Percentiles rank a stretch among this genome's conserved stretches.
Conservation (phyloP, 2,113 vertebrate species). For the Willisornis vidua region DNA sequence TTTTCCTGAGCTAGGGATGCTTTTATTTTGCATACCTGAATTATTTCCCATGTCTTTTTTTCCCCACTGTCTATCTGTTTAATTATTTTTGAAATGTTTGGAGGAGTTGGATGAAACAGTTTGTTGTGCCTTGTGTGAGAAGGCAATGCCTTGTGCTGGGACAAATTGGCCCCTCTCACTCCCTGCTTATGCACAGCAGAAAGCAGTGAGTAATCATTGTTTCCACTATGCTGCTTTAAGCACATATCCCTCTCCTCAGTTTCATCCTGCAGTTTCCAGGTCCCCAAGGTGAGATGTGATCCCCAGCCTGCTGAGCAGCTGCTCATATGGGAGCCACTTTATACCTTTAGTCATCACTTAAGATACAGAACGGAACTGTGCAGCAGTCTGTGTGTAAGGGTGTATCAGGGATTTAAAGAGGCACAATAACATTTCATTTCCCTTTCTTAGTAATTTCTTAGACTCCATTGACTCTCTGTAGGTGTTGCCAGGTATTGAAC, state of each 20-base stretch:
- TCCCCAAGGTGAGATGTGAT: background rate
- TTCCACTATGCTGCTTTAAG: background rate
- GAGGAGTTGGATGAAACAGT: background rate
- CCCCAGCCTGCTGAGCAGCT: rapidly evolving
- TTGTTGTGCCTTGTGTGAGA: background rate
- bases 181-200: background rate
- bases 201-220: background rate
- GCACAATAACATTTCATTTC: background rate
- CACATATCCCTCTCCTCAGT: rapidly evolving
- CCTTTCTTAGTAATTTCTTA: background rate
- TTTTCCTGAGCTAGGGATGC: background rate
- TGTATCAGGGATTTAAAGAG: background rate
- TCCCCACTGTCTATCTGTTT: background rate
- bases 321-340: rapidly evolving
- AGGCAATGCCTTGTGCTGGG: background rate
- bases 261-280: background rate
- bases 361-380: background rate
- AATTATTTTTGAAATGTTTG: background rate
- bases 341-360: background rate
- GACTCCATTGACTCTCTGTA: background rate
- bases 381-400: background rate
- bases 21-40: background rate
- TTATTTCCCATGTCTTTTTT: background rate
- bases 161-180: background rate
- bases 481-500: background rate